Evolutionary conservation across 92 coral and sea anemone genomes (phyloP).

Genomic region (Palythoa caribaeorum): DNA sequence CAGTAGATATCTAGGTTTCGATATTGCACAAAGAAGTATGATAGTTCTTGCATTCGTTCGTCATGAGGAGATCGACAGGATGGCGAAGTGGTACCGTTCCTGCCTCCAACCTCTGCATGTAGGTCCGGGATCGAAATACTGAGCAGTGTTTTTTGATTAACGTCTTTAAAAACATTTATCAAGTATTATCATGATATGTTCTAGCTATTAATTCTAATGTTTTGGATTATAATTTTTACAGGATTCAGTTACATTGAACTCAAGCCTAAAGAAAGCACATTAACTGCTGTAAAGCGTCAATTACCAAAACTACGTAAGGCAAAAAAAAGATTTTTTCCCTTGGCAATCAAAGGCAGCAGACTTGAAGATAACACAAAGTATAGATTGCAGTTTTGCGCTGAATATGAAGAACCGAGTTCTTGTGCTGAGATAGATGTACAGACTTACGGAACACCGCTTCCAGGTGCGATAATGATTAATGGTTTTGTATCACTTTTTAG

Average conservation of each 20-base stretch:
- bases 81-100: no score
- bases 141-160: no score
- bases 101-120: no score
- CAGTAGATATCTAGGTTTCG: neutral
- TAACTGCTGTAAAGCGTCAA: neutral
- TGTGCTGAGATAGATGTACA: constrained; percentile 7
- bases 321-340: neutral
- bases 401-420: neutral
- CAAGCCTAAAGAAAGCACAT: neutral
- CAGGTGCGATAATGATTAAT: neutral
- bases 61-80: neutral
- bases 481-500: no score
- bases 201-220: neutral
- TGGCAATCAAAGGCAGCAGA: neutral
- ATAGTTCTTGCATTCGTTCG: neutral
- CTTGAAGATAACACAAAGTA: constrained; percentile 23
- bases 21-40: neutral
- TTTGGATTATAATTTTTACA: neutral
- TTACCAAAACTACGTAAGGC: no score
- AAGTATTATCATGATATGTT: no score
- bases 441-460: constrained; percentile 3
- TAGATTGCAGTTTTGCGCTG: constrained; percentile 12
- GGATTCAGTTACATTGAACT: constrained; percentile 27
- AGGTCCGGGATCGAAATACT: no score
- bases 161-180: no score